Evolutionary conservation across 2,888 invertebrate genomes (phyloP).

Genomic region (Achlya flavicornis): DNA sequence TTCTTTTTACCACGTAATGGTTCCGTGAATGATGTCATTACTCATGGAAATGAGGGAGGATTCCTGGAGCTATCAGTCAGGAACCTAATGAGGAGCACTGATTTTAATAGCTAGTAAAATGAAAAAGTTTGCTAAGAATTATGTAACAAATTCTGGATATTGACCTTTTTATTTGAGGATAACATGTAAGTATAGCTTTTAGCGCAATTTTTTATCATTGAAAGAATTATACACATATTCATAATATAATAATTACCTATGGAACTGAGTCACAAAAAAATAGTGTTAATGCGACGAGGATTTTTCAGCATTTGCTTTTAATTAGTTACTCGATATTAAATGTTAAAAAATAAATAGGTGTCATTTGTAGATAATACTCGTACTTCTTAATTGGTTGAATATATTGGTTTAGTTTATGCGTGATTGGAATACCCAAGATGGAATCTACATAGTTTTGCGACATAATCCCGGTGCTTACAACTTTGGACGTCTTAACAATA

Average conservation of each 20-base stretch:
- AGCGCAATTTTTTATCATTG: too few species aligned
- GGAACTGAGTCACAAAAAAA: too few species aligned
- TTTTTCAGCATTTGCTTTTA: too few species aligned
- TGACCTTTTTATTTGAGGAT: background rate
- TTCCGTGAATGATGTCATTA: conserved; percentile 60
- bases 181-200: too few species aligned
- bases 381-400: background rate
- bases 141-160: background rate
- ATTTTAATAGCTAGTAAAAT: conserved; percentile 16
- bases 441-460: conserved; percentile 55
- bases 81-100: conserved; percentile 38
- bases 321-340: too few species aligned
- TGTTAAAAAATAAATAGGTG: background rate
- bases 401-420: conserved; percentile 24
- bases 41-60: conserved; percentile 54
- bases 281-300: too few species aligned
- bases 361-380: too few species aligned
- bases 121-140: conserved; percentile 22
- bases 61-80: conserved; percentile 42
- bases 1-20: conserved; percentile 47
- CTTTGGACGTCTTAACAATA: conserved; percentile 38
- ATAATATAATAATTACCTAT: too few species aligned
- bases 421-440: conserved; percentile 20
- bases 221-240: too few species aligned
- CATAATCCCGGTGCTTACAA: conserved; percentile 48